Conservation (phyloP, 2,113 vertebrate genomes). For the Oreamnos americanus region DNA sequence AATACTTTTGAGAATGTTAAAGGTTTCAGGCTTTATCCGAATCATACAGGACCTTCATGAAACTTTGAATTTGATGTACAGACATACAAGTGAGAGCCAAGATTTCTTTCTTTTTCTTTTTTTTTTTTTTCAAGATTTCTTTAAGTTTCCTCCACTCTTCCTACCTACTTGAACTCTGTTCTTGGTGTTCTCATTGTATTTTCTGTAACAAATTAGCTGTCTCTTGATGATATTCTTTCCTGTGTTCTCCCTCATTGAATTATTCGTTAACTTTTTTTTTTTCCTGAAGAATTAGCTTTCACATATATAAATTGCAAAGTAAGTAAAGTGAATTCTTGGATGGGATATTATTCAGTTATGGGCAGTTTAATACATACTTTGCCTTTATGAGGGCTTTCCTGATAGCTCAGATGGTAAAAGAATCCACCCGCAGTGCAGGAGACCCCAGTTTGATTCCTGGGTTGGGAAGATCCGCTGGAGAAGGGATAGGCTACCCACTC, state of each 20-base stretch:
- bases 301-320: neutral
- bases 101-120: too few species aligned
- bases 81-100: neutral
- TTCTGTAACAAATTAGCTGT: neutral
- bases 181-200: neutral
- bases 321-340: neutral
- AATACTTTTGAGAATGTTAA: neutral
- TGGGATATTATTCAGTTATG: neutral
- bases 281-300: neutral
- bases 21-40: neutral
- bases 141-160: neutral
- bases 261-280: neutral
- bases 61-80: neutral
- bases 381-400: neutral
- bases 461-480: neutral
- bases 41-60: neutral
- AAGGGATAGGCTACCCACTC: neutral
- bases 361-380: neutral
- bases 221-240: neutral
- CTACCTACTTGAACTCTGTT: neutral
- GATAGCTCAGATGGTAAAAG: neutral
- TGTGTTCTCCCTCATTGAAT: neutral
- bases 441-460: neutral
- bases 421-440: neutral
- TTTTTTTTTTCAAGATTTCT: neutral